These are phyloP conservation scores for Erpobdella octoculata DNA, from an alignment of 2,888 invertebrate species.

Conservation along the genomic window DNA sequence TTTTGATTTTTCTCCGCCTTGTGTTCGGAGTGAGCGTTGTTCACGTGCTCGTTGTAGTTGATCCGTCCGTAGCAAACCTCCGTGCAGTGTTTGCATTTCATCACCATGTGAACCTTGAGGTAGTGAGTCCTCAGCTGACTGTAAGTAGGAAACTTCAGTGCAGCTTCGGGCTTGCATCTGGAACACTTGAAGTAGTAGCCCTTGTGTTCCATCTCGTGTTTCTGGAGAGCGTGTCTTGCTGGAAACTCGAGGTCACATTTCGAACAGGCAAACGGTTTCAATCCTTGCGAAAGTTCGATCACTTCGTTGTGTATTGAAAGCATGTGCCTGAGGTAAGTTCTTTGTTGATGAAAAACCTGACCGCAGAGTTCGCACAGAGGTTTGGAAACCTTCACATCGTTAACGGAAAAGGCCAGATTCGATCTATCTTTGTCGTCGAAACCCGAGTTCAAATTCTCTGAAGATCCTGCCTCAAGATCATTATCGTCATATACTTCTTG, in stretches of 20 bases:
- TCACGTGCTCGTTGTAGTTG: constrained; percentile 14
- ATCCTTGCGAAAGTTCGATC: background rate
- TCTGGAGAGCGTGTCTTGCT: constrained; percentile 22
- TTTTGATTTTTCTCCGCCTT: constrained; percentile 14
- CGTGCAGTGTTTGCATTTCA: constrained; percentile 24
- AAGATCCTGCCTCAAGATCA: too few species aligned
- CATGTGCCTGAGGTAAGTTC: constrained; percentile 25
- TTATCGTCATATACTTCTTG: background rate
- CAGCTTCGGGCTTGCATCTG: constrained; percentile 1
- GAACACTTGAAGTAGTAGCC: constrained; percentile 26
- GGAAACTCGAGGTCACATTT: constrained; percentile 20
- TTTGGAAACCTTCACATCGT: constrained; percentile 15
- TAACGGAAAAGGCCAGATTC: background rate
- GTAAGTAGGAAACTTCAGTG: constrained; percentile 26
- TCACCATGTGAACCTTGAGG: constrained; percentile 19
- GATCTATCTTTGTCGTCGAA: too few species aligned
- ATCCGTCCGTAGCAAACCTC: constrained; percentile 21
- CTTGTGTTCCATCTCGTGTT: constrained; percentile 26
- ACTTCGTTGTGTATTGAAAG: constrained; percentile 1
- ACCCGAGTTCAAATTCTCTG: too few species aligned
- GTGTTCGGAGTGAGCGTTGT: constrained; percentile 15
- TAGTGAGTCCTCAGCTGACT: constrained; percentile 23
- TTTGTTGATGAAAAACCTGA: constrained; percentile 24
- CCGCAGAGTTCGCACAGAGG: constrained; percentile 23
- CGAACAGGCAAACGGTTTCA: constrained; percentile 12